Evolutionary conservation across 2,888 invertebrate species (phyloP), one percentile per base, ranked within the genome.

Genomic region (Nebria brevicollis): DNA sequence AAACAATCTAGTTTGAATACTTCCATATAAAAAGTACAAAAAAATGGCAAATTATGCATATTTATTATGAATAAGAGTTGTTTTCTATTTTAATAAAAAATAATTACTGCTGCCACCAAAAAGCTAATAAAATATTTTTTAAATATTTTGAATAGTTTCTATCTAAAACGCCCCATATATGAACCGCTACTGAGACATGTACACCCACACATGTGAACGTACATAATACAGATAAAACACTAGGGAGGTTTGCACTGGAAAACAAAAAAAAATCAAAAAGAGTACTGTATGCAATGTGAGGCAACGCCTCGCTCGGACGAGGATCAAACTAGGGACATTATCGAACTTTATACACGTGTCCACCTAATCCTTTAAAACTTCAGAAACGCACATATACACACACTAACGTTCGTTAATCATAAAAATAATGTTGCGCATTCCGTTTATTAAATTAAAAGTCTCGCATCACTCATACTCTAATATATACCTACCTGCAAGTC

Each of bases 281-380:
- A 54, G 70, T 34, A 70, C 70, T 68, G 13, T 8, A 54, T 54
- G 54, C 54, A 54, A 10, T 74, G 42, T 64, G 42, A 43, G 54
- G 65, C 15, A 75, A 20, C 20, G 75, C 43, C 41, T 68, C 68
- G 66, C 6, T 41, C 66, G 41, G 15, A 15, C 75, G 41, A 42
- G 68, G 15, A 42, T 76, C 76, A 76, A 82, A 83, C 34, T 8
- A 54, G 41, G 83, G 82, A 84, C 84, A 84, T 84, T 84, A 84
- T 83, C 83, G 83, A 84, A 83, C 84, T 82, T 83, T 82, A 83
- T 82, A 84, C 82, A 83, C 83, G 83, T 83, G 83, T 83, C 83
- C 83, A 77, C 76, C 72, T 85, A 84, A 84, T 85, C 84, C 83
- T 84, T 83, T 82, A 83, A 81, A 85, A 72, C 70, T 54, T 54